Base-by-base conservation (phyloP, 2,888 invertebrate species). In the Volucella zonaria region DNA sequence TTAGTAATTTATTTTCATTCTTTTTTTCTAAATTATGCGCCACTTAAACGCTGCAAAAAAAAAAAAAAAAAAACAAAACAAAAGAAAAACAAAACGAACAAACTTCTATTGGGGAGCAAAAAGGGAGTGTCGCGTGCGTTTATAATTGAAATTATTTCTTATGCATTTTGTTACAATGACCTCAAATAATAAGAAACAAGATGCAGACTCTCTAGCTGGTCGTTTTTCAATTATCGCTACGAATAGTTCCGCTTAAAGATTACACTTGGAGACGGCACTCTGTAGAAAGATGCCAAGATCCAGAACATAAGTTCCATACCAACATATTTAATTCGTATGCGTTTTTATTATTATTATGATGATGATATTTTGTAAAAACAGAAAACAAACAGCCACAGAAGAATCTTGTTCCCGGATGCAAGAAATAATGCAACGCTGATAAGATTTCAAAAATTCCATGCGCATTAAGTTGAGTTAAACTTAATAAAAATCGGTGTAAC, bases 221-320 rank as follows among this genome's bases (percentile, higher is more conserved):
- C 6, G 51, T 70, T 45, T 43, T 11, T 51, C 38, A 67, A 64
- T 77, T 77, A 82, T 81, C 76, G 64, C 43, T 52, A 45, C 12
- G 51, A 73, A 77, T 70, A 70, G 86, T 86, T 86, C 86, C 86
- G 86, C 82, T 82, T 82, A 12, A 75, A 86, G 86, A 86, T 86
- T 78, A 82, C n/a, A 68, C 18, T 47, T 51, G 64, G 45, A 15
- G 61, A 76, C 6, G 23, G 49, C 49, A 23, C 18, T 11, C 56
- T 56, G n/a, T 56, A 3, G 54, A 75, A 23, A n/a, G 75, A 43
- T 54, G 12, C 10, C 42, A 64, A 73, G 67, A 76, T 79, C 66
- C 58, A 54, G 31, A 61, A n/a, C 8, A 14, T 14, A 49, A 14
- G 18, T 2, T 23, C 1, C 0, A 11, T 11, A 11, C 15, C 14